Evolutionary conservation across 1,140 invertebrate genomes (phyloP).

Genomic region (Lasioglossum albipes): DNA sequence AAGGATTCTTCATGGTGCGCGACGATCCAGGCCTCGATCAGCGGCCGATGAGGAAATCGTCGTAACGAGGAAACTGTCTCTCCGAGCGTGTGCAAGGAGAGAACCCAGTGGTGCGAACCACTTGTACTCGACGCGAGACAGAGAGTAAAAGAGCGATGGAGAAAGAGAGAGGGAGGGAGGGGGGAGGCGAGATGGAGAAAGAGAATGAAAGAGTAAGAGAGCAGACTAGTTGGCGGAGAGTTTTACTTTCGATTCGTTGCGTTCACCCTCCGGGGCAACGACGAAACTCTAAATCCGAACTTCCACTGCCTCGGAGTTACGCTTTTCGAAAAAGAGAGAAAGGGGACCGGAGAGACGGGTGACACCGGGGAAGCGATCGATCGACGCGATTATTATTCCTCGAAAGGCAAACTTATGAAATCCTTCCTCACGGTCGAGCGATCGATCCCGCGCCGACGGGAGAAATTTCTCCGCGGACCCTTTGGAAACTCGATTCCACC

Average conservation of each 20-base stretch:
- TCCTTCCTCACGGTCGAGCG: slow-evolving; percentile 10
- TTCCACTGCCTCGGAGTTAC: slow-evolving; percentile 10
- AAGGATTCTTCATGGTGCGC: neutral
- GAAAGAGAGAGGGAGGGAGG: neutral
- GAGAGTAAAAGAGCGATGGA: neutral
- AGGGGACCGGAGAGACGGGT: too few relatives aligned
- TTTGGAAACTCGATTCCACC: too few relatives aligned
- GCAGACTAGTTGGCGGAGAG: neutral
- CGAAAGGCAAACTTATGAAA: slow-evolving; percentile 25
- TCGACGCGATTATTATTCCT: slow-evolving; percentile 26
- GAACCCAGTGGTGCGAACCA: neutral
- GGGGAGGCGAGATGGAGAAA: neutral
- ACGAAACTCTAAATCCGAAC: slow-evolving; percentile 1
- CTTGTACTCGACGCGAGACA: neutral
- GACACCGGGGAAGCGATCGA: neutral
- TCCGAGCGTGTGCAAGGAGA: slow-evolving; percentile 2
- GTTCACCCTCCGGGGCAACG: neutral
- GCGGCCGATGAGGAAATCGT: neutral
- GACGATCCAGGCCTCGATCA: too few relatives aligned
- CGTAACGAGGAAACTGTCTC: neutral
- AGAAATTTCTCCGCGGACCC: slow-evolving; percentile 1
- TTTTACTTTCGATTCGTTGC: slow-evolving; percentile 27
- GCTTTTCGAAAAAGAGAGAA: neutral
- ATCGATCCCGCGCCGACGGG: slow-evolving; percentile 7
- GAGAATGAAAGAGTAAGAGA: neutral